A percentile compares a stretch with the other conserved stretches of the same genome.
Evolutionary conservation across 1,140 invertebrate species (phyloP).

Genomic region (Apis florea): DNA sequence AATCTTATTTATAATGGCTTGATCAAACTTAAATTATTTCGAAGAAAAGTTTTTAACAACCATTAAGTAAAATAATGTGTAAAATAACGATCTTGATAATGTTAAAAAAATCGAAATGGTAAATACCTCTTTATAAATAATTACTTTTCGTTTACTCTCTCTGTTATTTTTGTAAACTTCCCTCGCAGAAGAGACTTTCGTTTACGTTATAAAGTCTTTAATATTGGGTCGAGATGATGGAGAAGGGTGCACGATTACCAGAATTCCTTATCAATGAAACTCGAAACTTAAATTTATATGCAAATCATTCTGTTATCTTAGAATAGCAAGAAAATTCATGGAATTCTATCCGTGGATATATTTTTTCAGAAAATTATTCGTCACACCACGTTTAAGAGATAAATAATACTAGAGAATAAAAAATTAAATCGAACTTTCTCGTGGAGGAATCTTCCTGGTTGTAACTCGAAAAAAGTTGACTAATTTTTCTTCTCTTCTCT

Average conservation of each 20-base stretch:
- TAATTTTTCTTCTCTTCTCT: no score
- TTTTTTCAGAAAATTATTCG: not conserved
- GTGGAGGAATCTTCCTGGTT: not conserved
- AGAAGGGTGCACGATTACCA: not conserved
- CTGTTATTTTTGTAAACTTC: constrained; percentile 1
- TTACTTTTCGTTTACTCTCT: not conserved
- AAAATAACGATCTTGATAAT: no score
- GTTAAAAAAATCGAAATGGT: no score
- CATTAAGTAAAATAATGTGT: no score
- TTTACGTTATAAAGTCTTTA: constrained; percentile 3
- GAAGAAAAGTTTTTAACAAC: no score
- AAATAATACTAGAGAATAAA: not conserved
- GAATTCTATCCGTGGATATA: not conserved
- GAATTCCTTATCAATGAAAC: constrained; percentile 13
- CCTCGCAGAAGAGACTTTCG: not conserved
- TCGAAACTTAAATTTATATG: constrained; percentile 10
- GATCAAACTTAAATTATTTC: no score
- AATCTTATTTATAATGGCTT: no score
- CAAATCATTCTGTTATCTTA: constrained; percentile 2
- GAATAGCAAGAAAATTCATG: constrained; percentile 4
- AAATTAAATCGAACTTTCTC: not conserved
- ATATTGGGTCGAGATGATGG: no score
- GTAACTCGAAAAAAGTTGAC: not conserved
- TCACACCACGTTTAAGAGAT: not conserved
- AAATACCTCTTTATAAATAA: no score